Evolutionary conservation across 1,140 invertebrate species (phyloP).

Genomic region (Steinernema khuongi): DNA sequence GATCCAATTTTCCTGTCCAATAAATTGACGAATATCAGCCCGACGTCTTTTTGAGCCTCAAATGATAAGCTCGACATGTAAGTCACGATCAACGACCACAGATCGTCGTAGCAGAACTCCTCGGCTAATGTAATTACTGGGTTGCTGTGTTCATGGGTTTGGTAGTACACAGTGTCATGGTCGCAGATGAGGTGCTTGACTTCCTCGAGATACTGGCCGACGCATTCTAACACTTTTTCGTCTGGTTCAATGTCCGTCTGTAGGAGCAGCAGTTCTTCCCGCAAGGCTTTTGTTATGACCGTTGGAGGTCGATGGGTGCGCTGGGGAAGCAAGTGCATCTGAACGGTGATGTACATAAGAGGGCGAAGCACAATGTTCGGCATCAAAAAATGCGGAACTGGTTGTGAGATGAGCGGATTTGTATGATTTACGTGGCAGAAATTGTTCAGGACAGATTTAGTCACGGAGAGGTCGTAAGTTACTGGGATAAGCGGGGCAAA

Average conservation of each 20-base stretch:
- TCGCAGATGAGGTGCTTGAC: slow-evolving; percentile 1
- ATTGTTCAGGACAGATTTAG: no score
- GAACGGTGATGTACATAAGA: no score
- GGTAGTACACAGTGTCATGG: slow-evolving; percentile 6
- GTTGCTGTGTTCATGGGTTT: not conserved
- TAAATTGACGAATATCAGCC: slow-evolving; percentile 1
- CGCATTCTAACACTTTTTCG: not conserved
- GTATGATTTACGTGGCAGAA: no score
- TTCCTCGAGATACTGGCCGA: not conserved
- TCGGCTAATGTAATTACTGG: not conserved
- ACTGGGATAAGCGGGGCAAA: no score
- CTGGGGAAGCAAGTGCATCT: not conserved
- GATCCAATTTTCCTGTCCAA: not conserved
- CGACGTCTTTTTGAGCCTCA: not conserved
- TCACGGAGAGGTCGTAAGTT: no score
- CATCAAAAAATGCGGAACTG: no score
- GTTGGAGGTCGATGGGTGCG: not conserved
- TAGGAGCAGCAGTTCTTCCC: not conserved
- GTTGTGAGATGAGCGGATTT: no score
- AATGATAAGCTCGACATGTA: not conserved
- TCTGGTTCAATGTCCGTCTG: not conserved
- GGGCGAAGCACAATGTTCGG: no score
- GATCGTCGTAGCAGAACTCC: slow-evolving; percentile 13
- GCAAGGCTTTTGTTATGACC: not conserved
- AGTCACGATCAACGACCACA: not conserved